phyloP scores from a whole-genome alignment of 2,888 invertebrate species.

The Sisyra nigra region DNA sequence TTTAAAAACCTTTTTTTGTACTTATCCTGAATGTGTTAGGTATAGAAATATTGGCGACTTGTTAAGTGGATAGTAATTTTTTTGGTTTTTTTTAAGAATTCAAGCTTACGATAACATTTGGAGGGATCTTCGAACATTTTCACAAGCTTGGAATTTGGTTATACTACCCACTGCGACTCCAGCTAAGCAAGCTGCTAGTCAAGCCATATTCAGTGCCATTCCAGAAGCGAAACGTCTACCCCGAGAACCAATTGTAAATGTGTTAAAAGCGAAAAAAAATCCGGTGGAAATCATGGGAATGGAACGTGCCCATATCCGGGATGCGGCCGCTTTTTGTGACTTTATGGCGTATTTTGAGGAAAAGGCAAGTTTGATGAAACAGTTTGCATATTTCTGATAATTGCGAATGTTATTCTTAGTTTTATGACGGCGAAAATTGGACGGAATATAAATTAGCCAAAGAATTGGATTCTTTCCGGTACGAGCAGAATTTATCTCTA shows the following conservation, averaged over 20 bases:
- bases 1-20: constrained; percentile 39
- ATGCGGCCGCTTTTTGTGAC: constrained; percentile 81
- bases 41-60: constrained; percentile 21
- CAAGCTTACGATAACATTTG: constrained; percentile 54
- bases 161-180: constrained; percentile 53
- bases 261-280: constrained; percentile 80
- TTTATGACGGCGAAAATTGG: constrained; percentile 33
- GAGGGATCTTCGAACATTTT: constrained; percentile 47
- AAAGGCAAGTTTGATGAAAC: constrained; percentile 26
- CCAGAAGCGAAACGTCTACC: constrained; percentile 38
- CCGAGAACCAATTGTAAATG: constrained; percentile 64
- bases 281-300: constrained; percentile 62
- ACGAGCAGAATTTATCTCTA: constrained; percentile 50
- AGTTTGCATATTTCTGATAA: too few relatives aligned
- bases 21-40: constrained; percentile 43
- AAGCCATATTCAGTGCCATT: constrained; percentile 44
- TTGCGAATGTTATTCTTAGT: constrained; percentile 15
- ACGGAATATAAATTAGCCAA: constrained; percentile 58
- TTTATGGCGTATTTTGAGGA: constrained; percentile 60
- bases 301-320: constrained; percentile 69
- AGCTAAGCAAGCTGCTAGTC: constrained; percentile 56
- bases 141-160: constrained; percentile 45
- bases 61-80: neutral
- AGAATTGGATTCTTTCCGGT: constrained; percentile 54
- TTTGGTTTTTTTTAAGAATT: constrained; percentile 31